These are phyloP conservation scores for Cerceris ruficornis DNA, from an alignment of 2,888 invertebrate genomes.

Conservation along the genomic window DNA sequence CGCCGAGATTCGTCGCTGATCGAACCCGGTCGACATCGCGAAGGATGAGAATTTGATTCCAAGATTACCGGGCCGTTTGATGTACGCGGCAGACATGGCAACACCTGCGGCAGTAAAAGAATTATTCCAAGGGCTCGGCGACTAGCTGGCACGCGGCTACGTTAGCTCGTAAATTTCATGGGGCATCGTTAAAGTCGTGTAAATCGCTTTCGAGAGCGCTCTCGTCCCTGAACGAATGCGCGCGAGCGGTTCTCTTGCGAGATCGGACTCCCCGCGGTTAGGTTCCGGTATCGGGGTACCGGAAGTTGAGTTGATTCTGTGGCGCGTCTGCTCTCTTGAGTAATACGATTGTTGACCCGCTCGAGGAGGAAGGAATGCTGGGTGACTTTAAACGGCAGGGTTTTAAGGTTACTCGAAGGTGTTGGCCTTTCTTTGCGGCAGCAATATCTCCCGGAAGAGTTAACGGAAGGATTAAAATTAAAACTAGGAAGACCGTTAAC, in stretches of 20 bases:
- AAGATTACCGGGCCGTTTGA: slow-evolving; percentile 24
- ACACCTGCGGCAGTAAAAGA: slow-evolving; percentile 57
- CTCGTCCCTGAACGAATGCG: slow-evolving; percentile 44
- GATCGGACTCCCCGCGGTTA: neutral
- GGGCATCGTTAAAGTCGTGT: slow-evolving; percentile 74
- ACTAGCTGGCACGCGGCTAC: slow-evolving; percentile 73
- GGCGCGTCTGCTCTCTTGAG: too few relatives aligned
- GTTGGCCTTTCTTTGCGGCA: too few relatives aligned
- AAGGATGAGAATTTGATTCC: slow-evolving; percentile 33
- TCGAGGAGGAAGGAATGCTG: too few relatives aligned
- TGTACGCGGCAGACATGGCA: slow-evolving; percentile 34
- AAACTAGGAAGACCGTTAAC: too few relatives aligned
- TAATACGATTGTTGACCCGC: too few relatives aligned
- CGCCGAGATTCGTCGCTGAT: neutral
- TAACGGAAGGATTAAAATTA: too few relatives aligned
- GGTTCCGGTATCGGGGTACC: slow-evolving; percentile 14
- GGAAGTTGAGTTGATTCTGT: neutral
- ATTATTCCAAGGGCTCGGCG: slow-evolving; percentile 40
- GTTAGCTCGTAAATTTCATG: slow-evolving; percentile 72
- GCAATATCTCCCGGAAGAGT: too few relatives aligned
- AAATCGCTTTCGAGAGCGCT: slow-evolving; percentile 72
- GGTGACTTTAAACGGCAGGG: too few relatives aligned
- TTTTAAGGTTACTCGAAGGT: too few relatives aligned
- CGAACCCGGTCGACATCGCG: neutral
- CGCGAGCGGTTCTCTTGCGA: slow-evolving; percentile 12